Evolutionary conservation across 2,888 invertebrate genomes (phyloP).

Genomic region (Agrenia bidenticulata): DNA sequence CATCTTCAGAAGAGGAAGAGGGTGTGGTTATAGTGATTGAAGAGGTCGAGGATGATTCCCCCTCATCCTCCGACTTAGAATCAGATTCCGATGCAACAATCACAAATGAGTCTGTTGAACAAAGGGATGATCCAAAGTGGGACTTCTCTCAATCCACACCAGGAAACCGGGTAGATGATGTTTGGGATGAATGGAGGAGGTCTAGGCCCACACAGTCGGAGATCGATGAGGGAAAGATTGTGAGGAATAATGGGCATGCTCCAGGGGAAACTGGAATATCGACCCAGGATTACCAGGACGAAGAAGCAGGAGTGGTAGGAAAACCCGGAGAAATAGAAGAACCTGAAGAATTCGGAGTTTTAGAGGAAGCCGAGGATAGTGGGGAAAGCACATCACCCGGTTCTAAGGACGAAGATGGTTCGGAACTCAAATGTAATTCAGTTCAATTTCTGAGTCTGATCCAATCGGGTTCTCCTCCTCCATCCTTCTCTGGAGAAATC

Average conservation of each 20-base stretch:
- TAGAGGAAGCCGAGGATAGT: background rate
- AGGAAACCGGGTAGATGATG: constrained; percentile 19
- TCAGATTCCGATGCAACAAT: constrained; percentile 9
- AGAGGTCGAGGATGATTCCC: constrained; percentile 24
- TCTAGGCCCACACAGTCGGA: constrained; percentile 7
- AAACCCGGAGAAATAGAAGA: constrained; percentile 33
- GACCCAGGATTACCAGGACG: constrained; percentile 46
- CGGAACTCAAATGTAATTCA: constrained; percentile 1
- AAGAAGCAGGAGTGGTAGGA: too few relatives aligned
- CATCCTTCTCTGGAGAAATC: background rate
- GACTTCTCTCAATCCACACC: constrained; percentile 30
- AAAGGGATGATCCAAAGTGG: constrained; percentile 23
- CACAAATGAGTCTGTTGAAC: constrained; percentile 20
- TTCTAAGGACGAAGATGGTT: background rate
- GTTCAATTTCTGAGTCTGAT: background rate
- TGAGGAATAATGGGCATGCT: constrained; percentile 48
- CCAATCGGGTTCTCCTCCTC: constrained; percentile 6
- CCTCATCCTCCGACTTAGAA: background rate
- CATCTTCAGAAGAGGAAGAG: constrained; percentile 33
- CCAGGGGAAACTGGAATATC: constrained; percentile 53
- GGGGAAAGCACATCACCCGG: constrained; percentile 3
- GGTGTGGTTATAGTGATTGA: constrained; percentile 27
- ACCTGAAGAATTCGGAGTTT: constrained; percentile 18
- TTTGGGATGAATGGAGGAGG: constrained; percentile 41
- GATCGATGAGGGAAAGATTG: constrained; percentile 40